A percentile compares a stretch with the other conserved stretches of the same genome.
phyloP scores from a whole-genome alignment of 2,113 vertebrate genomes.

The Silurus meridionalis region DNA sequence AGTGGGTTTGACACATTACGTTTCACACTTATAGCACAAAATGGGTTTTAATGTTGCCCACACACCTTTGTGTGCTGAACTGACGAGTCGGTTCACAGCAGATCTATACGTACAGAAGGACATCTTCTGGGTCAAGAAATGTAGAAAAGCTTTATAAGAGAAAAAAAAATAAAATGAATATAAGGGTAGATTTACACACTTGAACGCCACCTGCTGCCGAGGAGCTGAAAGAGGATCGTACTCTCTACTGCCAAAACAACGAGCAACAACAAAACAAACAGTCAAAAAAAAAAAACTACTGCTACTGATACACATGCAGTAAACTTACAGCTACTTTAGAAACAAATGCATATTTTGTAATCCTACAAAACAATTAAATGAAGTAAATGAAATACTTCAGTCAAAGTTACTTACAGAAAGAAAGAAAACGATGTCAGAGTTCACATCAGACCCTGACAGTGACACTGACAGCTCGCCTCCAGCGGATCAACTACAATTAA shows the following conservation, averaged over 20 bases:
- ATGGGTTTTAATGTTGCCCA: neutral
- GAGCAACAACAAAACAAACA: neutral
- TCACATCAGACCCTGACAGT: neutral
- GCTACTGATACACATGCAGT: neutral
- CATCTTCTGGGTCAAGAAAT: constrained; percentile 61
- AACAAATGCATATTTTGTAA: neutral
- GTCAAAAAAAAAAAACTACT: neutral
- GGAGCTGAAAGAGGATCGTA: neutral
- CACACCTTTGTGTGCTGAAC: constrained; percentile 72
- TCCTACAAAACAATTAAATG: neutral
- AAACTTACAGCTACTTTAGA: neutral
- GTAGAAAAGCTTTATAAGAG: constrained; percentile 29
- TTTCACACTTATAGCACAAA: too few species aligned
- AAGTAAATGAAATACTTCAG: neutral
- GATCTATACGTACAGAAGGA: constrained; percentile 71
- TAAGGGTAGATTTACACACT: too few species aligned
- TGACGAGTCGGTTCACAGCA: constrained; percentile 69
- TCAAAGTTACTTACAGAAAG: neutral
- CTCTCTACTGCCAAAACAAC: neutral
- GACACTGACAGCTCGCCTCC: neutral
- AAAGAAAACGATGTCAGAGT: neutral
- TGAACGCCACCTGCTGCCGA: neutral
- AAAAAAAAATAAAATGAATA: neutral
- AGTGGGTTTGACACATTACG: too few species aligned
- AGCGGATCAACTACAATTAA: neutral